These are phyloP conservation scores for Xiphophorus birchmanni DNA, from an alignment of 2,797 vertebrate species.

Conservation along the genomic window DNA sequence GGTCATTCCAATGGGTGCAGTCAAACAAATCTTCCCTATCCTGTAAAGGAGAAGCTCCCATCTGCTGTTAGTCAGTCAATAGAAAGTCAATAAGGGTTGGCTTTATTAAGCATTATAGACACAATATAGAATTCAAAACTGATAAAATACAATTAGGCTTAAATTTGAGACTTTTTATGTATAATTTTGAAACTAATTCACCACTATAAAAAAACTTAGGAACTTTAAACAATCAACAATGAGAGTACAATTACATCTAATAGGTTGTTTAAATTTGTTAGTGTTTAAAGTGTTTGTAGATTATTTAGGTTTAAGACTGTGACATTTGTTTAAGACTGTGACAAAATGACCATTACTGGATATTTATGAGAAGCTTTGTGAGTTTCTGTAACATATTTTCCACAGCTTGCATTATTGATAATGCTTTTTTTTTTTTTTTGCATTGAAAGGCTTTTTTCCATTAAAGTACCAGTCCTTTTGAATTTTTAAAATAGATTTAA, in stretches of 20 bases:
- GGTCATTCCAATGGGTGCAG: background rate
- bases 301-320: background rate
- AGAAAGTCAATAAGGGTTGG: background rate
- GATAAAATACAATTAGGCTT: background rate
- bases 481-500: background rate
- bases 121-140: background rate
- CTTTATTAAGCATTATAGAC: background rate
- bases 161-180: background rate
- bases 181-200: background rate
- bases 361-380: background rate
- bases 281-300: background rate
- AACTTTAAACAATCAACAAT: background rate
- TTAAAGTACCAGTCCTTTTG: background rate
- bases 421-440: background rate
- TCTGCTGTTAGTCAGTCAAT: background rate
- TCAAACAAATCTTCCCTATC: background rate
- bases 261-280: background rate
- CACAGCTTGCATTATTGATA: background rate
- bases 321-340: background rate
- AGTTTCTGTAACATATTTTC: conserved; percentile 8
- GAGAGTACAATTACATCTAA: background rate
- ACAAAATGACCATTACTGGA: background rate
- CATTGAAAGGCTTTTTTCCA: background rate
- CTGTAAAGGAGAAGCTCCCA: background rate
- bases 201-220: background rate